Conservation (phyloP, 1,140 invertebrate species). For the Penaeus chinensis region DNA sequence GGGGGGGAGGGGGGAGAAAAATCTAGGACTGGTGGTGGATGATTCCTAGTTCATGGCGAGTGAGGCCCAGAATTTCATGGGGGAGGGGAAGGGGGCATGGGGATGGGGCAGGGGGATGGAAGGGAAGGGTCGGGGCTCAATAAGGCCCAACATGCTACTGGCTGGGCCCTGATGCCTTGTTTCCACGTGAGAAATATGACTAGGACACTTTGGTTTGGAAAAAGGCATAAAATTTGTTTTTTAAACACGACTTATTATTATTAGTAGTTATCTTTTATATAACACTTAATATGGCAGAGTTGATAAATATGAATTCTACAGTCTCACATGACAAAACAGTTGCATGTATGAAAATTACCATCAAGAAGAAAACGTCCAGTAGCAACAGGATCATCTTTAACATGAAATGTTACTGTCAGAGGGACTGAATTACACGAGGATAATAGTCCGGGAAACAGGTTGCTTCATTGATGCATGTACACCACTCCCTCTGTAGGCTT, state of each 20-base stretch:
- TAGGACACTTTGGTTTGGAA: constrained; percentile 63
- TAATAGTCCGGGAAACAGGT: constrained; percentile 51
- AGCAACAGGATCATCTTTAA: constrained; percentile 60
- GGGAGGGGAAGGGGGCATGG: constrained; percentile 30
- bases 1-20: constrained; percentile 23
- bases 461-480: constrained; percentile 52
- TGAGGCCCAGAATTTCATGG: constrained; percentile 20
- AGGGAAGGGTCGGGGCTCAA: constrained; percentile 42
- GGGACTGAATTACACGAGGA: constrained; percentile 60
- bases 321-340: constrained; percentile 61
- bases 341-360: constrained; percentile 63
- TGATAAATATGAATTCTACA: constrained; percentile 61
- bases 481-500: constrained; percentile 60
- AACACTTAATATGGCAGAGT: constrained; percentile 63
- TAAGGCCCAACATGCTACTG: constrained; percentile 40
- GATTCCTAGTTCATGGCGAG: not conserved
- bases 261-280: constrained; percentile 61
- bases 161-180: constrained; percentile 56
- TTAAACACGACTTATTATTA: constrained; percentile 58
- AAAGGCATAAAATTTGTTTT: constrained; percentile 62
- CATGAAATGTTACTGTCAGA: constrained; percentile 53
- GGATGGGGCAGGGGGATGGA: constrained; percentile 16
- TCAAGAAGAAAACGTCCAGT: constrained; percentile 59
- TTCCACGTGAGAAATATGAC: constrained; percentile 58
- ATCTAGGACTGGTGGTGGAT: not conserved